phyloP scores from a whole-genome alignment of 2,113 vertebrate species.

The Dryoscopus gambensis region DNA sequence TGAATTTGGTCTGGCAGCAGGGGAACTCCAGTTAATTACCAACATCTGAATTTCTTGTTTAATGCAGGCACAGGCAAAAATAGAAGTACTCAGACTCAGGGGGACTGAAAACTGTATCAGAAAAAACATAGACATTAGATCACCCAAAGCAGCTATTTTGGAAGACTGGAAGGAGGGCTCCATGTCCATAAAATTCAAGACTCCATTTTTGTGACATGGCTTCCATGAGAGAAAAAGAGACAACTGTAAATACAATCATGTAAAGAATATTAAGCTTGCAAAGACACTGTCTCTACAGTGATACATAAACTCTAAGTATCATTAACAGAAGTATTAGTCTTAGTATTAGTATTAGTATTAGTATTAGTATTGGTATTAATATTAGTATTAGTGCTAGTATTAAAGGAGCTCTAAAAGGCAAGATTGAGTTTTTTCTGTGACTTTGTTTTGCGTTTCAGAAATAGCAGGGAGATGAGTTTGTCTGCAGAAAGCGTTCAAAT shows the following conservation, averaged over 20 bases:
- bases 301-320: neutral
- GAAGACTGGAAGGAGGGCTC: neutral
- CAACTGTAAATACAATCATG: neutral
- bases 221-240: neutral
- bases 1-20: slow-evolving; percentile 74
- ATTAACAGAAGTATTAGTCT: neutral
- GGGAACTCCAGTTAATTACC: slow-evolving; percentile 78
- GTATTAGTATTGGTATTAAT: too few relatives aligned
- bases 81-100: neutral
- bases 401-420: neutral
- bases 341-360: neutral
- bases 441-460: neutral
- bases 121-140: neutral
- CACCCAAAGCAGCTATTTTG: neutral
- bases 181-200: accelerated
- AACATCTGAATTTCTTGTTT: slow-evolving; percentile 79
- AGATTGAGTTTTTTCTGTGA: neutral
- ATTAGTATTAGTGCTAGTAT: neutral
- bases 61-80: slow-evolving; percentile 61
- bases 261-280: neutral
- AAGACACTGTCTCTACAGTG: neutral
- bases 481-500: neutral
- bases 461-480: neutral
- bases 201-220: neutral
- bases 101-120: neutral